phyloP scores from a whole-genome alignment of 2,797 vertebrate species.

The Naso thynnoides region DNA sequence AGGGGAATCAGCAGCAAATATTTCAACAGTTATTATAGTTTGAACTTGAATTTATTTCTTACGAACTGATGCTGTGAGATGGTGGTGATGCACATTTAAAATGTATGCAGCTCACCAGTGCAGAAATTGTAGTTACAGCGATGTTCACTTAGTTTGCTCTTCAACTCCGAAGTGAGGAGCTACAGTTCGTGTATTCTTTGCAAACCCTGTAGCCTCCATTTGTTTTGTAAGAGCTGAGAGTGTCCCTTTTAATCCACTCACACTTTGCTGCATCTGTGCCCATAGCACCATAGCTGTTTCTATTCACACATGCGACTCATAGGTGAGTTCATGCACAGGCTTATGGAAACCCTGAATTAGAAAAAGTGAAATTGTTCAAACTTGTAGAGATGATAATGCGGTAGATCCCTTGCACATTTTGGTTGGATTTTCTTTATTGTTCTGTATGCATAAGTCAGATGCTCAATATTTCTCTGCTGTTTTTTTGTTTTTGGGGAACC shows the following conservation, averaged over 20 bases:
- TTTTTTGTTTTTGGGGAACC: conserved; percentile 30
- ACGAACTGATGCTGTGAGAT: neutral
- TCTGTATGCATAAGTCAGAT: neutral
- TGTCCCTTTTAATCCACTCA: too few species aligned
- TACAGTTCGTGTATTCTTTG: neutral
- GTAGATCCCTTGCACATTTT: too few species aligned
- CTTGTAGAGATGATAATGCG: too few species aligned
- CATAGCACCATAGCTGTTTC: neutral
- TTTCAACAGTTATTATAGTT: neutral
- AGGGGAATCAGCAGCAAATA: neutral
- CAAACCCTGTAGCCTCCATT: neutral
- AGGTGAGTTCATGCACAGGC: neutral
- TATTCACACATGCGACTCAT: neutral
- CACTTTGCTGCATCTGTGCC: neutral
- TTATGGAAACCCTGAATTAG: neutral
- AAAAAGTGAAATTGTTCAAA: neutral
- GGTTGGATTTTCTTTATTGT: neutral
- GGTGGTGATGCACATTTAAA: neutral
- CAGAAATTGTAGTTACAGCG: neutral
- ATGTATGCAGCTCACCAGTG: neutral
- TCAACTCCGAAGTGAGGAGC: neutral
- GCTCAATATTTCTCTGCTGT: conserved; percentile 24
- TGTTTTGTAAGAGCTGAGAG: neutral
- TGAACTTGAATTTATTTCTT: neutral
- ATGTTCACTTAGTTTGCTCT: neutral